Evolutionary conservation across 2,888 invertebrate species (phyloP).

Genomic region (Pterostichus madidus): DNA sequence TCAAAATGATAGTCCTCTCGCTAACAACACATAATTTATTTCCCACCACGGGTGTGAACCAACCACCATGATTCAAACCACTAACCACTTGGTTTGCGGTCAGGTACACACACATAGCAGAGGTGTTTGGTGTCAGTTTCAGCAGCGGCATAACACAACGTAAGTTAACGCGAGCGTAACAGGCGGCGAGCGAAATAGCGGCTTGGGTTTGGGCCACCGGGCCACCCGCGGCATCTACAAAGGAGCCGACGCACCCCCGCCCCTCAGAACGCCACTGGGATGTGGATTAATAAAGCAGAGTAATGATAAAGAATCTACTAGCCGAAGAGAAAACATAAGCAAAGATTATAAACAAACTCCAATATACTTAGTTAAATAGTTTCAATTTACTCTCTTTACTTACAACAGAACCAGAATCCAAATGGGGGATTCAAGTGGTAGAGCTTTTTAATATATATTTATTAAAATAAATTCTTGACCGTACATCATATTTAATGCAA

Average conservation of each 20-base stretch:
- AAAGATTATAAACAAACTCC: not conserved
- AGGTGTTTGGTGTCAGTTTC: constrained; percentile 5
- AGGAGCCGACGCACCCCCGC: not conserved
- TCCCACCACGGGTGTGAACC: not conserved
- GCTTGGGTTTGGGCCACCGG: not conserved
- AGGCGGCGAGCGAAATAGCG: not conserved
- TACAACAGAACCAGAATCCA: no score
- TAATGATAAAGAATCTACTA: not conserved
- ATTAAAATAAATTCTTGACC: no score
- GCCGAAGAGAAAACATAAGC: not conserved
- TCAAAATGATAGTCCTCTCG: not conserved
- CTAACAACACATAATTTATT: not conserved
- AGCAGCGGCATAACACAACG: not conserved
- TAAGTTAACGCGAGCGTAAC: not conserved
- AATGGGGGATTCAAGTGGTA: no score
- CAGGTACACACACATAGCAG: not conserved
- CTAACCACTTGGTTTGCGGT: not conserved
- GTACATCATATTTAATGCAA: no score
- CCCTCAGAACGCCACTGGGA: not conserved
- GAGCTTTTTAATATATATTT: no score
- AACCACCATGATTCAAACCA: not conserved
- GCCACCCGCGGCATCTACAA: constrained; percentile 12
- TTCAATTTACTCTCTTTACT: no score
- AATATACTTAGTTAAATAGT: not conserved
- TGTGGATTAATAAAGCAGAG: not conserved